A percentile compares a stretch with the other conserved stretches of the same genome.
These are phyloP conservation scores for Orchesella cincta DNA, from an alignment of 1,140 invertebrate species.

Conservation along the genomic window DNA sequence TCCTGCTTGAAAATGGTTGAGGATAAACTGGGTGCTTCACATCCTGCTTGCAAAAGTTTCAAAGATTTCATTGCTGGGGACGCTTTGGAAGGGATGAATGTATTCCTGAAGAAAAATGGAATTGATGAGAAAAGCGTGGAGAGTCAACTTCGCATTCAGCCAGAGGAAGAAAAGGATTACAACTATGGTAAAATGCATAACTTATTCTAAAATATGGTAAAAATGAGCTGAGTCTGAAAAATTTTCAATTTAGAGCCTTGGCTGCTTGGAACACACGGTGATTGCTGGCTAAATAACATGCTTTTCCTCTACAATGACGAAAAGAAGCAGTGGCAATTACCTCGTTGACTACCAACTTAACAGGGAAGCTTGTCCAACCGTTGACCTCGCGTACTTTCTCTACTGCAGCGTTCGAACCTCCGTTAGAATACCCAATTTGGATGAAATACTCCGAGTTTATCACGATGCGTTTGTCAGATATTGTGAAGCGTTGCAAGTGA, in stretches of 20 bases:
- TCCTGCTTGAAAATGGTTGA: background rate
- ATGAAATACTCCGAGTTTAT: constrained; percentile 34
- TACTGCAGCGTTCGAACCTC: constrained; percentile 30
- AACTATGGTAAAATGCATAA: background rate
- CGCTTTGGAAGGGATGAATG: background rate
- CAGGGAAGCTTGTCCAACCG: constrained; percentile 37
- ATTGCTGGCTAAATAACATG: constrained; percentile 47
- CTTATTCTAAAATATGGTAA: too few species aligned
- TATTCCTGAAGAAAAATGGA: background rate
- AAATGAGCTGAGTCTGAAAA: too few species aligned
- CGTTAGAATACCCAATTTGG: constrained; percentile 14
- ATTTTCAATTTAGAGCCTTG: constrained; percentile 51
- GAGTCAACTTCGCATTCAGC: constrained; percentile 1
- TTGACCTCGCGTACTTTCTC: constrained; percentile 40
- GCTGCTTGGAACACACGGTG: constrained; percentile 57
- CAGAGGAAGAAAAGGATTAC: background rate
- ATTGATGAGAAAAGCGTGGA: constrained; percentile 21
- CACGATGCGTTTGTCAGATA: constrained; percentile 28
- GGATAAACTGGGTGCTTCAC: background rate
- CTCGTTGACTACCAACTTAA: constrained; percentile 44
- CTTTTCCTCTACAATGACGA: constrained; percentile 40
- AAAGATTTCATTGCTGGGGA: background rate
- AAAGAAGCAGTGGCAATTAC: too few species aligned
- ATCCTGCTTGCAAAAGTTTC: background rate
- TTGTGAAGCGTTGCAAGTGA: constrained; percentile 3